Conservation (phyloP, 2,888 invertebrate species). For the Mycalesis mineus region DNA sequence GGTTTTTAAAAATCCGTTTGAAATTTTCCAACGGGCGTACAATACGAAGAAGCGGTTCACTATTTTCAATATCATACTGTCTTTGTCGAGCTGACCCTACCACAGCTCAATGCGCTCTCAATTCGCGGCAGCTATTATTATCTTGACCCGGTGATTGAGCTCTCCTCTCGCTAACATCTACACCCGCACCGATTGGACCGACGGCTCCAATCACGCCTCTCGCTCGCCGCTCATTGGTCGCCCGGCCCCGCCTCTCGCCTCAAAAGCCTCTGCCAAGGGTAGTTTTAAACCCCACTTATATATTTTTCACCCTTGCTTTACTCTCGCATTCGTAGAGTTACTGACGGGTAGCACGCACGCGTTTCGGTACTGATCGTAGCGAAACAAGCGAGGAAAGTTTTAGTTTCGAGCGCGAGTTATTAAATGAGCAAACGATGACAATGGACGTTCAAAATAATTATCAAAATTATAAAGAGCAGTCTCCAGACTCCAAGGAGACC, state of each 20-base stretch:
- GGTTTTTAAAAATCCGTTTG: constrained; percentile 29
- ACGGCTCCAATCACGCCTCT: constrained; percentile 60
- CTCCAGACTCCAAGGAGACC: constrained; percentile 69
- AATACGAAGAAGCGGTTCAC: constrained; percentile 41
- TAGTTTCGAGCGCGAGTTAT: constrained; percentile 50
- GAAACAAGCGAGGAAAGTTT: constrained; percentile 74
- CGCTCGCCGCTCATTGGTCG: constrained; percentile 56
- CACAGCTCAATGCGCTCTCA: constrained; percentile 75
- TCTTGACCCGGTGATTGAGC: constrained; percentile 77
- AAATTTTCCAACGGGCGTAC: constrained; percentile 43
- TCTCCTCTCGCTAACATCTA: constrained; percentile 64
- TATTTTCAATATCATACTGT: constrained; percentile 60
- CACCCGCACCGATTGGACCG: constrained; percentile 55
- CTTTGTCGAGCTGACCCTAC: constrained; percentile 73
- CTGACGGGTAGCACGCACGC: constrained; percentile 68
- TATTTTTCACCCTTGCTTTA: constrained; percentile 75
- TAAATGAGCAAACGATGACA: constrained; percentile 80
- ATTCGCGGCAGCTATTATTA: constrained; percentile 76
- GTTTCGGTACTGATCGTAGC: constrained; percentile 47
- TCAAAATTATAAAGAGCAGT: constrained; percentile 69
- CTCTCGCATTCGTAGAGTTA: constrained; percentile 66
- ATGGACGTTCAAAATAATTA: constrained; percentile 82
- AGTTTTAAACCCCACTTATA: constrained; percentile 74
- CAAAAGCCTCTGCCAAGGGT: constrained; percentile 67
- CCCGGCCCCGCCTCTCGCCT: constrained; percentile 60